Percentiles rank a stretch among this genome's conserved stretches.
These are phyloP conservation scores for Nemoura dubitans DNA, from an alignment of 2,888 invertebrate genomes.

Conservation along the genomic window DNA sequence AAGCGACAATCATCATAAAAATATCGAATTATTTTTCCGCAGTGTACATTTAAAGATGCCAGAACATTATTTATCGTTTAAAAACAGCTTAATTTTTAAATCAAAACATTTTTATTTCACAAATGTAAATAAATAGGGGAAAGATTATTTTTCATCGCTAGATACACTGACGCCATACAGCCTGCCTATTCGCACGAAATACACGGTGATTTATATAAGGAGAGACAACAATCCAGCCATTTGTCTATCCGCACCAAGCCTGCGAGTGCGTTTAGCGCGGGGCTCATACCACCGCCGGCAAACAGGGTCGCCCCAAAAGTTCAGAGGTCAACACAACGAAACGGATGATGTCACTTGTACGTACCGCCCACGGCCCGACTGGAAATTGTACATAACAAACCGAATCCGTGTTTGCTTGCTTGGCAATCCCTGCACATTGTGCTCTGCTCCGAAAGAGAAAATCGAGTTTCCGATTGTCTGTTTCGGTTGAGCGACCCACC, in stretches of 20 bases:
- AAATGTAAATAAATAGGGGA: too few species aligned
- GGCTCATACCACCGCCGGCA: too few species aligned
- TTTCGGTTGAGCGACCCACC: background rate
- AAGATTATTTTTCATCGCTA: too few species aligned
- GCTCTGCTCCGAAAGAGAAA: background rate
- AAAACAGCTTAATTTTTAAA: too few species aligned
- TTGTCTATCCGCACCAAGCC: background rate
- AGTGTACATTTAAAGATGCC: too few species aligned
- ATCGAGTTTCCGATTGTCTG: background rate
- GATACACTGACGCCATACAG: too few species aligned
- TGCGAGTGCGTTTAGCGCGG: background rate
- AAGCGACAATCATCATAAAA: too few species aligned
- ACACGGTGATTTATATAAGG: background rate
- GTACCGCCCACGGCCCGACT: background rate
- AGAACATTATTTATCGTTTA: too few species aligned
- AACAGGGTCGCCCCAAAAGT: background rate
- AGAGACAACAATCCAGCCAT: background rate
- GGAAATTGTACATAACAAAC: conserved; percentile 1
- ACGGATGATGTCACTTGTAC: background rate
- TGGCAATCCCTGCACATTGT: background rate
- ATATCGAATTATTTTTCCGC: too few species aligned
- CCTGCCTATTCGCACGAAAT: background rate
- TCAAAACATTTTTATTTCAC: too few species aligned
- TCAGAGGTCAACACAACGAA: background rate
- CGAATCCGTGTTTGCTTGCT: background rate